Conservation (phyloP, 2,113 vertebrate species). For the Macquaria australasica region DNA sequence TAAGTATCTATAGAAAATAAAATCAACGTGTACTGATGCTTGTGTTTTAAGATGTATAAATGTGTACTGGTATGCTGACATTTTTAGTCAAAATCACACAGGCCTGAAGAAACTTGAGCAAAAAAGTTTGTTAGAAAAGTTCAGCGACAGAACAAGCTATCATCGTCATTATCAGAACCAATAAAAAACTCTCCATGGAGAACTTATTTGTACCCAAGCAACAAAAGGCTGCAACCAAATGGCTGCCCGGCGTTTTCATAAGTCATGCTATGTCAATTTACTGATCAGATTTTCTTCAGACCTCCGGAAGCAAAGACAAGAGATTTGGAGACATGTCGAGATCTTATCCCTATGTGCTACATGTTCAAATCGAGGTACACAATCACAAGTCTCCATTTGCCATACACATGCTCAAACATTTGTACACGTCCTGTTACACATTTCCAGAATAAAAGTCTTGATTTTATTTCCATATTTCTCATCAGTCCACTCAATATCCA, state of each 20-base stretch:
- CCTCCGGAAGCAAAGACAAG: not conserved
- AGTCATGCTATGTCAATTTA: not conserved
- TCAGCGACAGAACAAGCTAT: not conserved
- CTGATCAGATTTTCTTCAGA: not conserved
- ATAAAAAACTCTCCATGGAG: not conserved
- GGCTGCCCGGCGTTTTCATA: not conserved
- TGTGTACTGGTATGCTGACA: not conserved
- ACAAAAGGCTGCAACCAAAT: too few species aligned
- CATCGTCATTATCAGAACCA: not conserved
- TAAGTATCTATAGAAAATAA: not conserved
- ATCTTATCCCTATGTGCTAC: too few species aligned
- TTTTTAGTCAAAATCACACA: not conserved
- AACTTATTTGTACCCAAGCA: not conserved
- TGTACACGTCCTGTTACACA: not conserved
- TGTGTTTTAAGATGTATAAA: too few species aligned
- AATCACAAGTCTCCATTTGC: not conserved
- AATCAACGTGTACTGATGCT: too few species aligned
- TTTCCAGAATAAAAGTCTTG: not conserved
- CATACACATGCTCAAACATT: not conserved
- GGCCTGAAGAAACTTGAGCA: not conserved
- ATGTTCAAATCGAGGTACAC: not conserved
- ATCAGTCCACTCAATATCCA: not conserved
- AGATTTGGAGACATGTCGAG: not conserved
- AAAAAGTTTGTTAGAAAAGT: not conserved
- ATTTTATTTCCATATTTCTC: not conserved